Base-by-base conservation (phyloP, 1,140 invertebrate species). In the Euschistus heros region DNA sequence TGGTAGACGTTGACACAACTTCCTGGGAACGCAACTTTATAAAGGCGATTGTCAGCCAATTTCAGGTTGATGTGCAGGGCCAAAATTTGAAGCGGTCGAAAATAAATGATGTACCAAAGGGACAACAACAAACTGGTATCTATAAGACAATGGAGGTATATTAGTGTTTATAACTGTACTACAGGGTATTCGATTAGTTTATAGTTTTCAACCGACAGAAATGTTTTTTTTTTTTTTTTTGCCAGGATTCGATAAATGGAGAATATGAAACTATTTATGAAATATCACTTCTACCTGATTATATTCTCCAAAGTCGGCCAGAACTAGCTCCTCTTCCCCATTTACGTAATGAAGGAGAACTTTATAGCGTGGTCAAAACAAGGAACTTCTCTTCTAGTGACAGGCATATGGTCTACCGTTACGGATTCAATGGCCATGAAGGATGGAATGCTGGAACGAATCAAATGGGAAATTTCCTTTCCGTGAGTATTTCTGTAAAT, bases 371-470 rank as follows among this genome's bases (percentile, higher is more conserved):
- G 24, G 77, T 80, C 15, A 88, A 88, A 71, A 82, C 77, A 50
- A 84, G 80, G 68, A 83, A 87, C 74, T 86, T 81, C 70, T 79
- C 74, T 17, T 80, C 81, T 42, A 84, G 83, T 72, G 77, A 82
- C 10, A 75, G 80, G 60, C 75, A 78, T 66, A 73, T 81, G 18
- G 76, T 74, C 7, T 85, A 84, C 68, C 79, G 84, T 70, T 82
- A 78, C 68, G 84, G 84, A 52, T 75, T 85, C 27, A 77, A 75
- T 20, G 74, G 77, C 24, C 71, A 73, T 10, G 75, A 74, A 10
- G 73, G 80, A 59, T 81, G 76, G 76, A 78, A 83, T 70, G 78
- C 81, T 24, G 77, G 75, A 44, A 74, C 76, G 44, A 80, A 81
- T 63, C 74, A 76, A 46, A 77, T 80, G 67, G 79, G 80, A 22